phyloP scores from a whole-genome alignment of 2,113 vertebrate species.

The Campylomormyrus tamandua region DNA sequence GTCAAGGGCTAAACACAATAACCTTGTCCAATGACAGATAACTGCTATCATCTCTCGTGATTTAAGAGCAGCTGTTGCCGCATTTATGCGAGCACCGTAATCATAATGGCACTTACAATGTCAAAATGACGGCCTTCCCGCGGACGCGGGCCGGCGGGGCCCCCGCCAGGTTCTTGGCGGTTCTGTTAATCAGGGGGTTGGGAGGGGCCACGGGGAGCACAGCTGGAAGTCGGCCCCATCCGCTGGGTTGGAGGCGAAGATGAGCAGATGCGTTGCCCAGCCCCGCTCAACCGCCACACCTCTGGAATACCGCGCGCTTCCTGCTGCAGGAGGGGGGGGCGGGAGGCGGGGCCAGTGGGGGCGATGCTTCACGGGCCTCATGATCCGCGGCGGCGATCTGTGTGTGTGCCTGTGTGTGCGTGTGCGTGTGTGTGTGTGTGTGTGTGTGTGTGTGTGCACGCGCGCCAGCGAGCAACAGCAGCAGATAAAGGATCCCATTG shows the following conservation, averaged over 20 bases:
- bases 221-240: not conserved
- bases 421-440: not conserved
- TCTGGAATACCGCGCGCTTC: not conserved
- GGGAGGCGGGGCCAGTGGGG: not conserved
- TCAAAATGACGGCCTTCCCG: not conserved
- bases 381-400: not conserved
- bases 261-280: not conserved
- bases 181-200: constrained; percentile 12
- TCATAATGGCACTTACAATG: not conserved
- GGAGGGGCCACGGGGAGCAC: not conserved
- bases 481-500: not conserved
- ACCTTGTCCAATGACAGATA: not conserved
- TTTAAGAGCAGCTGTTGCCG: not conserved
- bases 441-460: not conserved
- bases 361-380: not conserved
- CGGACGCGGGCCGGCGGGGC: not conserved
- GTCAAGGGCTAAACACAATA: constrained; percentile 14
- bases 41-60: not conserved
- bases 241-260: not conserved
- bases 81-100: not conserved
- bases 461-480: not conserved
- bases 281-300: not conserved
- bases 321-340: not conserved
- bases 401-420: not conserved
- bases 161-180: not conserved